phyloP scores from a whole-genome alignment of 2,888 invertebrate genomes.

The Metalampra italica region DNA sequence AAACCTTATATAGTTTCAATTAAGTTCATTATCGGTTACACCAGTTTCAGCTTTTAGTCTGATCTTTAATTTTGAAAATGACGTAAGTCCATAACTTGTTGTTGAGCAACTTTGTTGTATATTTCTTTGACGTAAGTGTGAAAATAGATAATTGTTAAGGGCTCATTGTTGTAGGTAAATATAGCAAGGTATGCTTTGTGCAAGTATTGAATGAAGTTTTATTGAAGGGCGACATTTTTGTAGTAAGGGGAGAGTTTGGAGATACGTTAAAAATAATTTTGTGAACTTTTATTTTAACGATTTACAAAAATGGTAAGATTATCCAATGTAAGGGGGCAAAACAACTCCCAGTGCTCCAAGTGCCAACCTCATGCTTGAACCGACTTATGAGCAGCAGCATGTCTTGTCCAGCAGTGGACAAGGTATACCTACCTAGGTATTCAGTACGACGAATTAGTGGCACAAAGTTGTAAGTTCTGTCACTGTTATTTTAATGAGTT shows the following conservation, averaged over 20 bases:
- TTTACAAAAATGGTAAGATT: too few species aligned
- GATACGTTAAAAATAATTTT: not conserved
- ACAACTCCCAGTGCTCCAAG: too few species aligned
- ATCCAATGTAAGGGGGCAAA: too few species aligned
- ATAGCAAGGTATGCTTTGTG: not conserved
- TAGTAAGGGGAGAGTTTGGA: not conserved
- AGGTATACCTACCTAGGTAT: too few species aligned
- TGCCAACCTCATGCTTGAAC: too few species aligned
- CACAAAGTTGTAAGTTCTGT: too few species aligned
- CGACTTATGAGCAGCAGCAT: too few species aligned
- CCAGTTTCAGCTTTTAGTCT: not conserved
- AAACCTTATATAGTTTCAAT: slow-evolving; percentile 5
- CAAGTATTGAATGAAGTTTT: not conserved
- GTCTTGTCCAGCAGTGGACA: too few species aligned
- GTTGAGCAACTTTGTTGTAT: not conserved
- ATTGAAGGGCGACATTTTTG: not conserved
- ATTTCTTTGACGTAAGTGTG: not conserved
- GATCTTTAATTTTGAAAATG: not conserved
- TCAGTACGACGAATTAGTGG: too few species aligned
- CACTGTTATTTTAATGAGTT: too few species aligned
- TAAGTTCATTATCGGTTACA: slow-evolving; percentile 2
- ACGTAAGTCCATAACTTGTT: not conserved
- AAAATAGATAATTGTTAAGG: too few species aligned
- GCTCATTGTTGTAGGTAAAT: too few species aligned
- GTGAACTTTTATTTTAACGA: not conserved